Base-by-base conservation (phyloP, 2,888 invertebrate genomes). In the Phrixothrix hirtus region DNA sequence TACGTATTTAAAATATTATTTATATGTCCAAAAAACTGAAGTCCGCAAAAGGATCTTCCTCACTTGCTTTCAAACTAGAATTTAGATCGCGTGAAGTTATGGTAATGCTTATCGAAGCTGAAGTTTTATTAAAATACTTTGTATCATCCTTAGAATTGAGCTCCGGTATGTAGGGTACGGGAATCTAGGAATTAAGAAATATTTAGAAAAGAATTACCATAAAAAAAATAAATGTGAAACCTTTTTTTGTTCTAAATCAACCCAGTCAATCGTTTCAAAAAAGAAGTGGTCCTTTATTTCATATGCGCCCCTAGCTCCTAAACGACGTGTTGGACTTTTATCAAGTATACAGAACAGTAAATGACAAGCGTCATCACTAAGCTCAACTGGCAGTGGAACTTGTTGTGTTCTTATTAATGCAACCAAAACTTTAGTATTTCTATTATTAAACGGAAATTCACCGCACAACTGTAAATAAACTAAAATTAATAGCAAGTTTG, bases 281-380 rank as follows among this genome's bases (percentile, higher is more conserved):
- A 39, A 39, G 1, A 29, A 16, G 4, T 39, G 39, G 1, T 2
- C 1, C 16, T 39, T 39, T n/a, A 39, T 15, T 16, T 39, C 29
- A 4, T 39, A 6, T 5, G 15, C 29, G 2, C 29, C 39, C 13
- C 14, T 27, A n/a, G 2, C 7, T 9, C 39, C 39, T 15, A 39
- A 29, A 1, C 39, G 27, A 2, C n/a, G 39, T n/a, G n/a, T 1
- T 14, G 39, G 39, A 10, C 29, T 29, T 15, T 39, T 39, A 10
- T 10, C 7, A 15, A 39, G 29, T n/a, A 39, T 29, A n/a, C 15
- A 10, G 2, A 3, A 14, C 15, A 39, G 2, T 10, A 36, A 17
- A 21, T 36, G 11, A 21, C 21, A 21, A 1, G 35, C 35, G 2
- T 17, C 11, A 6, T 10, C 21, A 21, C 21, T 21, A 16, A 36